Evolutionary conservation across 1,140 invertebrate genomes (phyloP).

Genomic region (Drosophila kurseongensis): DNA sequence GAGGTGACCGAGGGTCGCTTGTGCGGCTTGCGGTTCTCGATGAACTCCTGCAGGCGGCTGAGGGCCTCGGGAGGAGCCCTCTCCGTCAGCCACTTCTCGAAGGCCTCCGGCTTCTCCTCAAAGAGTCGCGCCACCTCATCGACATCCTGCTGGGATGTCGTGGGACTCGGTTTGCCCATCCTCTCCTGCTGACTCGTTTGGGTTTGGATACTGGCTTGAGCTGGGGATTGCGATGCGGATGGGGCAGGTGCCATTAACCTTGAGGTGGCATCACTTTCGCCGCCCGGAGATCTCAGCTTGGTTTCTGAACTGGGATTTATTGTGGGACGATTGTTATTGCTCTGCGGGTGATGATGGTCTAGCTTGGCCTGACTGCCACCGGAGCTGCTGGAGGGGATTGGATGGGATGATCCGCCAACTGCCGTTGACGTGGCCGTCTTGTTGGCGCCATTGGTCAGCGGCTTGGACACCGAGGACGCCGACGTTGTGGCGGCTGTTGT

Average conservation of each 20-base stretch:
- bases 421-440: conserved; percentile 38
- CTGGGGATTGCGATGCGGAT: conserved; percentile 7
- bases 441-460: conserved; percentile 70
- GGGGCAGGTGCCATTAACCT: conserved; percentile 28
- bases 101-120: conserved; percentile 86
- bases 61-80: conserved; percentile 89
- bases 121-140: conserved; percentile 81
- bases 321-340: conserved; percentile 66
- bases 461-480: conserved; percentile 32
- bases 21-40: conserved; percentile 83
- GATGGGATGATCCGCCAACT: neutral
- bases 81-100: conserved; percentile 90
- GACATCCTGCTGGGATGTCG: conserved; percentile 72
- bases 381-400: conserved; percentile 19
- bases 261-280: conserved; percentile 16
- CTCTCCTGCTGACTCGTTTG: conserved; percentile 28
- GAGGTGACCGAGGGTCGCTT: conserved; percentile 92
- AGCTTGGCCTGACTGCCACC: conserved; percentile 55
- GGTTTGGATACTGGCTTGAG: conserved; percentile 25
- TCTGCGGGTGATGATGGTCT: conserved; percentile 53
- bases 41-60: conserved; percentile 85
- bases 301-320: conserved; percentile 5
- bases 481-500: conserved; percentile 15
- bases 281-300: conserved; percentile 32
- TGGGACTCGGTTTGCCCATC: conserved; percentile 25